Base-by-base conservation (phyloP, 2,888 invertebrate species). In the Drosophila birchii region DNA sequence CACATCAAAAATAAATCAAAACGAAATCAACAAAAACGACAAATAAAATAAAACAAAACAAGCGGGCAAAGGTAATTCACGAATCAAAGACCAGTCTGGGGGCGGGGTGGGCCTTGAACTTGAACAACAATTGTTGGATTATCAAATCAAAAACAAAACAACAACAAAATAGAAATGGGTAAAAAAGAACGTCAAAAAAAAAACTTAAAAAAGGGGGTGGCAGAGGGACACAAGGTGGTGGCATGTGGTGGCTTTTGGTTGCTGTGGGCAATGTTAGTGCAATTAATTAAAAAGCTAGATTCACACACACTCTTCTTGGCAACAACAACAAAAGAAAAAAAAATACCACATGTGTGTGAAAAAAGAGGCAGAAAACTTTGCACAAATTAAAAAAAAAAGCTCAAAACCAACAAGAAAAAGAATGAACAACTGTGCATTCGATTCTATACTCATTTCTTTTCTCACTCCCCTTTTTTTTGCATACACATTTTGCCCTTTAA, bases 271-370 rank as follows among this genome's bases (percentile, higher is more conserved):
- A 81, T 81, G 84, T 78, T 86, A 81, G 86, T 79, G 83, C 87
- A 84, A 87, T 84, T 87, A 84, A 84, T 84, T 84, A 84, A 84
- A 83, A 84, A 84, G 75, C 78, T 76, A 75, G 79, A 78, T 75
- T 67, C 60, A 63, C 72, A 66, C 51, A 57, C 60, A 59, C 38
- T 23, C 55, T 38, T 11, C 44, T n/a, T 16, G 54, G 41, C 53
- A 29, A 29, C 47, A 47, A 53, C 32, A 60, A 53, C 20, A 60
- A 60, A 12, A 44, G 36, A 51, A 34, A 55, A 53, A 29, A 60
- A 62, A 67, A 57, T 57, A 36, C 32, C 29, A 56, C 58, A 73
- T 72, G 62, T 73, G 73, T 73, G 74, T 68, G 53, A 61, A 61
- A 62, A 61, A 58, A 63, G 57, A 68, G 72, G 55, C 34, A 14